Evolutionary conservation across 2,888 invertebrate genomes (phyloP).

Genomic region (Drosophila greeni): DNA sequence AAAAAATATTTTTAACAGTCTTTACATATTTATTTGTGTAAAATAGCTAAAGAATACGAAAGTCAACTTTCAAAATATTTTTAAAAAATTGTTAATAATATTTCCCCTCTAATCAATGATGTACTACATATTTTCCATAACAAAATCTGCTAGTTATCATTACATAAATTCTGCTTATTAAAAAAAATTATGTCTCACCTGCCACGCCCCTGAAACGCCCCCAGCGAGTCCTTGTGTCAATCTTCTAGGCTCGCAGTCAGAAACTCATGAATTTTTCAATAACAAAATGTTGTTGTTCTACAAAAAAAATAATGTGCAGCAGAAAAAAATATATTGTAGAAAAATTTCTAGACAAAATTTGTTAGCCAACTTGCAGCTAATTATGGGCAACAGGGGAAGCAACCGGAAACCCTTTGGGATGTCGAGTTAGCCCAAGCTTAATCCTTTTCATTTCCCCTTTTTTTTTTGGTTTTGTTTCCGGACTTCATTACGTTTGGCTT

Average conservation of each 20-base stretch:
- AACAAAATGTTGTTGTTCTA: slow-evolving; percentile 45
- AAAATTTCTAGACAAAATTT: slow-evolving; percentile 42
- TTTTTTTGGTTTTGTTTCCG: slow-evolving; percentile 32
- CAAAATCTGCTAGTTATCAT: no score
- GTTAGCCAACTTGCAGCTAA: slow-evolving; percentile 61
- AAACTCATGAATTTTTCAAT: slow-evolving; percentile 60
- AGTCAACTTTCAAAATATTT: no score
- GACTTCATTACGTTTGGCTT: slow-evolving; percentile 64
- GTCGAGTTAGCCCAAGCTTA: slow-evolving; percentile 43
- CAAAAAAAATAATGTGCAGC: slow-evolving; percentile 9
- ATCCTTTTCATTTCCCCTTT: slow-evolving; percentile 46
- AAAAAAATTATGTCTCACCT: slow-evolving; percentile 2
- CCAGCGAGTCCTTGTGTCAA: slow-evolving; percentile 9
- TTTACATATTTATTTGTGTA: no score
- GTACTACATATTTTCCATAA: no score
- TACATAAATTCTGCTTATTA: not conserved
- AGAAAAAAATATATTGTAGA: slow-evolving; percentile 42
- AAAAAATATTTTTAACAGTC: not conserved
- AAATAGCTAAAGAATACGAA: not conserved
- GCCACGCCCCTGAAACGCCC: not conserved
- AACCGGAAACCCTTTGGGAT: slow-evolving; percentile 48
- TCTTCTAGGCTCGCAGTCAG: slow-evolving; percentile 15
- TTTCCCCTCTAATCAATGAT: no score
- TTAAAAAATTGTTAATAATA: no score
- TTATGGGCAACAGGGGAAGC: slow-evolving; percentile 59